Conservation (phyloP, 2,888 invertebrate genomes). For the Plagodis dolabraria region DNA sequence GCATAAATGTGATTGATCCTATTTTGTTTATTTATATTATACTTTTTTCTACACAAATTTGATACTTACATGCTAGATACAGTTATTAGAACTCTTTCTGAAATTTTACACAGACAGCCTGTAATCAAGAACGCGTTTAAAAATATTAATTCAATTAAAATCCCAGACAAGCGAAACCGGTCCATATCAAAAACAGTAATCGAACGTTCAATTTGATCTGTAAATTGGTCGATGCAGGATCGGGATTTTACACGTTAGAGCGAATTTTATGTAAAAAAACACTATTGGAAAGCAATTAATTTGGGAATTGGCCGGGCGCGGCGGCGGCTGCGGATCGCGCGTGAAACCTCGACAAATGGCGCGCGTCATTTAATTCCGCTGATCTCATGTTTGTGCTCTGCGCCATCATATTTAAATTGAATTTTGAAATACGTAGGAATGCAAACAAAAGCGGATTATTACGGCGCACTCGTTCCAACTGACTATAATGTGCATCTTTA, state of each 20-base stretch:
- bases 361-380: constrained; percentile 79
- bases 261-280: constrained; percentile 60
- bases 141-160: constrained; percentile 7
- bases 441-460: constrained; percentile 71
- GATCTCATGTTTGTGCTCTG: constrained; percentile 78
- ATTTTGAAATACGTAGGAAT: constrained; percentile 69
- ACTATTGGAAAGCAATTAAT: constrained; percentile 80
- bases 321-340: constrained; percentile 48
- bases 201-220: constrained; percentile 31
- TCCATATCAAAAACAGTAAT: constrained; percentile 17
- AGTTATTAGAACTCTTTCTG: too few species aligned
- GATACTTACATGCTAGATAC: too few species aligned
- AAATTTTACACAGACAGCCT: too few species aligned
- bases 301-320: constrained; percentile 62
- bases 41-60: too few species aligned
- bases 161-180: constrained; percentile 15
- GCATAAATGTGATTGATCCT: too few species aligned
- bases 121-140: neutral
- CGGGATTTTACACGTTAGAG: constrained; percentile 44
- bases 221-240: constrained; percentile 32
- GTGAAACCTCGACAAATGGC: constrained; percentile 72
- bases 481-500: constrained; percentile 59
- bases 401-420: constrained; percentile 82
- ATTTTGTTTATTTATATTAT: too few species aligned
- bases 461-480: constrained; percentile 51